Base-by-base conservation (phyloP, 35 echinoderm and acorn worm genomes). In the Apostichopus parvimensis region DNA sequence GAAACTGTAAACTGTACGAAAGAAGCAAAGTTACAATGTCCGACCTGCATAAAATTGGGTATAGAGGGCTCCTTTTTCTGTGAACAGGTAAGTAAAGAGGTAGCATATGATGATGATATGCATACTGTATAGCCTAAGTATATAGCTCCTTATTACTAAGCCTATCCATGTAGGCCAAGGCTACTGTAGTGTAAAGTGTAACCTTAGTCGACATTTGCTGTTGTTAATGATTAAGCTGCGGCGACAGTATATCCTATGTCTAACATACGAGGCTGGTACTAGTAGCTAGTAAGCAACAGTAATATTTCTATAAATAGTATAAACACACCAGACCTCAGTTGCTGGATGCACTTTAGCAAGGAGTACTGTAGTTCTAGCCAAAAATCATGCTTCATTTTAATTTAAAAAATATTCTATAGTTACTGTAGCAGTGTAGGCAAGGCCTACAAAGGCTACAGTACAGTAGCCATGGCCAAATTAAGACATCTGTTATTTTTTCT, bases 1-100 rank as follows among this genome's bases (percentile, higher is more conserved):
- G 94, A 95, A 90, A 98, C 92, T 13, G 20, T 28, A 7, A 92
- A 90, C 58, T 98, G 96, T 77, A 92, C 71, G 1, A 98, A 98
- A 80, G 79, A 72, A 79, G 92, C 96, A 17, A 94, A 90, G 52
- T 79, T 98, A 59, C 96, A 98, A 90, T 98, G 96, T 73, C 96
- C 96, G 70, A 95, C 96, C 11, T 98, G 96, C 71, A 98, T 98
- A 9, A 98, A 98, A 87, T 90, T 98, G 21, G 90, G 95, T 9
- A 98, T 98, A 8, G 79, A 92, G 23, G 96, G 96, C 64, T 98
- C 96, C 6, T 98, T 87, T 83, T 98, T 95, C 77, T 98, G 96
- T 85, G 94, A 95, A 82, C 96, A 98, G 92, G 96, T 98, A 93
- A 55, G 34, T 26, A 26, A 4, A 9, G 77, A 8, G 23, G 23